phyloP scores from a whole-genome alignment of 2,113 vertebrate species.

The Ariopsis seemanni region DNA sequence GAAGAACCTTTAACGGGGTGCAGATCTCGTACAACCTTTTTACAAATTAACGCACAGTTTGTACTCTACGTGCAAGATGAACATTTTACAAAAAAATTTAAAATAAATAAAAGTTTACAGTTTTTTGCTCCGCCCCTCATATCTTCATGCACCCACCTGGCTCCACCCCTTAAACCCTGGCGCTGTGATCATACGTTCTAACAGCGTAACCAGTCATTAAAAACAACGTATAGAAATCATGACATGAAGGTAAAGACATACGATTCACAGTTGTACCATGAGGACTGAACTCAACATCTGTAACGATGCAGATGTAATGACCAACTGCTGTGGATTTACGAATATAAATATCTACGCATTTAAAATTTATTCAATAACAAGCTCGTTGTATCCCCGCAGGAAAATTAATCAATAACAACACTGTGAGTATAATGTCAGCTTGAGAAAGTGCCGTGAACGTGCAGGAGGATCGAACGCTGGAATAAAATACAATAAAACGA shows the following conservation, averaged over 20 bases:
- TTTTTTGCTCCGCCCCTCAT: neutral
- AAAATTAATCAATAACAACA: neutral
- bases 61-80: neutral
- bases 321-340: neutral
- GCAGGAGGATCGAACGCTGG: conserved; percentile 1
- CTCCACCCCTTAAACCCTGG: neutral
- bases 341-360: neutral
- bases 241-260: neutral
- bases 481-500: neutral
- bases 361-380: neutral
- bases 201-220: neutral
- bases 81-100: neutral
- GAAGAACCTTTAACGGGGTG: neutral
- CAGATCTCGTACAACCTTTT: neutral
- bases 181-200: neutral
- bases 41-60: neutral
- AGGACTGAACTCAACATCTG: neutral
- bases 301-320: neutral
- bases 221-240: neutral
- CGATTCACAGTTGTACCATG: neutral
- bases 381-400: neutral
- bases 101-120: too few species aligned
- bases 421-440: neutral
- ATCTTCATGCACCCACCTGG: neutral
- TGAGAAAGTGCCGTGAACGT: neutral